Evolutionary conservation across 2,113 vertebrate genomes (phyloP).

Genomic region (Ctenomys sociabilis): DNA sequence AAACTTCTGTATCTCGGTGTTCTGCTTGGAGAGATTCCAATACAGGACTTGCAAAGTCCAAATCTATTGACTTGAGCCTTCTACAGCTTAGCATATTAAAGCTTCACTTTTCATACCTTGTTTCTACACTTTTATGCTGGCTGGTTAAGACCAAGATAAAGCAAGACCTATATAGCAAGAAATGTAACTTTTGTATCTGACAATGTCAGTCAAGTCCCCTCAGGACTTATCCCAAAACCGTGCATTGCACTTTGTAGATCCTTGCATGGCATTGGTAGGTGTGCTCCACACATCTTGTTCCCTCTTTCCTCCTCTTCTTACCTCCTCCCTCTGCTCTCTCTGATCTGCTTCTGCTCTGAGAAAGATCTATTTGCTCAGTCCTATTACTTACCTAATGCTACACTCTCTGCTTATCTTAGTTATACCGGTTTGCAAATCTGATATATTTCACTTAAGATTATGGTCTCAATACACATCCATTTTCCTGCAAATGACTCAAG

Average conservation of each 20-base stretch:
- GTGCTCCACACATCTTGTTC: background rate
- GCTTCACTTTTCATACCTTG: too few relatives aligned
- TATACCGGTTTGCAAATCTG: background rate
- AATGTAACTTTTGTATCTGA: too few relatives aligned
- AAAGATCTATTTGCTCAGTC: background rate
- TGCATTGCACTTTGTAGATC: too few relatives aligned
- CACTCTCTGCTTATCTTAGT: background rate
- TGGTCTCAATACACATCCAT: background rate
- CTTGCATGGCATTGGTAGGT: background rate
- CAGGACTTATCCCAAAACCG: too few relatives aligned
- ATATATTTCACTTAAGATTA: background rate
- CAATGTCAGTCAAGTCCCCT: too few relatives aligned
- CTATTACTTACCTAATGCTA: background rate
- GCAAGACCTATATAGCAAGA: too few relatives aligned
- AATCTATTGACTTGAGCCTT: too few relatives aligned
- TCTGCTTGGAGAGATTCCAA: background rate
- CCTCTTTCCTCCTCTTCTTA: background rate
- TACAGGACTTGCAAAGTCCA: too few relatives aligned
- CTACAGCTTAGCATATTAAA: too few relatives aligned
- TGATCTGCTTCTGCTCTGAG: background rate
- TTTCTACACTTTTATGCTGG: too few relatives aligned
- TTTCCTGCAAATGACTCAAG: background rate
- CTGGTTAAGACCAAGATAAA: too few relatives aligned
- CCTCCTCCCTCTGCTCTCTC: background rate
- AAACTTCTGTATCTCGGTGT: background rate